Base-by-base conservation (phyloP, 2,113 vertebrate genomes). In the Chionis minor region DNA sequence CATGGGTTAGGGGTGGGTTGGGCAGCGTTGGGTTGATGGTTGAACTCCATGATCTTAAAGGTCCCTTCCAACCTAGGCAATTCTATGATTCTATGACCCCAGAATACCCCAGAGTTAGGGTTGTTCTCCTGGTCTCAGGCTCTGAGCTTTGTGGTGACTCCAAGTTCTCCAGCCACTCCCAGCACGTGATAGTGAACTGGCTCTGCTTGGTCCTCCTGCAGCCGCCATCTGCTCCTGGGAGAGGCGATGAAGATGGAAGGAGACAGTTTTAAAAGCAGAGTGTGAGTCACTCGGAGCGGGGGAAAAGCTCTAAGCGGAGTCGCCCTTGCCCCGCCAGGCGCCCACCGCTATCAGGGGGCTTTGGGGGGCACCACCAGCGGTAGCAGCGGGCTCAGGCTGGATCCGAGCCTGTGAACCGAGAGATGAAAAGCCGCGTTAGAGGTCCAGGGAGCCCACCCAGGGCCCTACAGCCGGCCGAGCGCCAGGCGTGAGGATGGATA, bases 381-480 rank as follows among this genome's bases (percentile, higher is more conserved):
- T 28, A 89, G 91, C 86, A 65, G 1, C 61, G 8, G 67, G 26
- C 63, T 61, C 3, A 5, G 89, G 65, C 72, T 89, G 84, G 86
- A 7, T 10, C 23, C 17, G 58, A 81, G 77, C 66, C 70, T 15
- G 15, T 12, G 73, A 59, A 61, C 20, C 2, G 1, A 3, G 81
- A 69, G 89, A 70, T 62, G 74, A 81, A 77, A 94, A 90, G 70
- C 81, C 15, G 17, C 27, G 1, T 3, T 19, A 3, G 8, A 6
- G 65, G 86, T 20, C 92, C 28, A 2, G 58, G 33, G 91, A 97
- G 94, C 95, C 97, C 97, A 97, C 97, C 95, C 96, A 96, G 86
- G 71, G 80, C 94, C 95, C 70, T 87, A 0, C 61, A 56, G 83
- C 61, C 44, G 2, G 91, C 59, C 4, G 0, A 59, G 79, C 12